Evolutionary conservation across 1,140 invertebrate genomes (phyloP), one percentile per base, ranked within the genome.

Genomic region (Drosophila busckii): DNA sequence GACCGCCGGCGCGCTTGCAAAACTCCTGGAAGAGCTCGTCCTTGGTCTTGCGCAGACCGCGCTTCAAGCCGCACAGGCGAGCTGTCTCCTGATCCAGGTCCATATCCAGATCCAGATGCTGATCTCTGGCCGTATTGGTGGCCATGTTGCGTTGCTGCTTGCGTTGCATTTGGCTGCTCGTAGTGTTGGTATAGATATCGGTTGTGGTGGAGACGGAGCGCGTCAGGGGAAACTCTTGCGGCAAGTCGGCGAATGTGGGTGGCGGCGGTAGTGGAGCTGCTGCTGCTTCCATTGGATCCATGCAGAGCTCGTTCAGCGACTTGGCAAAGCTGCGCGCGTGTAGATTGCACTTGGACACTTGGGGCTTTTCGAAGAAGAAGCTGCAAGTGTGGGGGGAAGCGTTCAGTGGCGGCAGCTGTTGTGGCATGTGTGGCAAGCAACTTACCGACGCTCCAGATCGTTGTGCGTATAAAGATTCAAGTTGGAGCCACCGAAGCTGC

Each of bases 21-120:
- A 87, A 86, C 38, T 87, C 85, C 49, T 85, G 70, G 28, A 87
- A 87, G 0, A 87, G 60, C 25, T 87, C 85, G 35, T 87, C 85
- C 48, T 87, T 87, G 34, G 80, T 86, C 45, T 87, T 86, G 6
- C 80, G 66, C 38, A 87, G 38, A 0, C 80, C 80, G 1, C 80
- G 64, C 49, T 80, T 87, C 0, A 87, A 29, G 8, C 85, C 83
- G 12, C 85, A 80, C 1, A 87, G 34, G 0, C 73, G 59, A 16
- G 78, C 34, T 35, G 64, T 58, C 4, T 55, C 31, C 44, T 59
- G 54, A 10, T 53, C 20, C 9, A 25, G 12, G 17, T 48, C 19
- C 1, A 28, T 35, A 2, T 23, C 40, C 38, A 2, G 23, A 7
- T 16, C 9, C 4, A 8, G 5, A 4, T 20, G 7, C 7, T 9